Percentiles rank a stretch among this genome's conserved stretches.
These are phyloP conservation scores for Sussaba pulchella DNA, from an alignment of 2,888 invertebrate species.

Conservation along the genomic window DNA sequence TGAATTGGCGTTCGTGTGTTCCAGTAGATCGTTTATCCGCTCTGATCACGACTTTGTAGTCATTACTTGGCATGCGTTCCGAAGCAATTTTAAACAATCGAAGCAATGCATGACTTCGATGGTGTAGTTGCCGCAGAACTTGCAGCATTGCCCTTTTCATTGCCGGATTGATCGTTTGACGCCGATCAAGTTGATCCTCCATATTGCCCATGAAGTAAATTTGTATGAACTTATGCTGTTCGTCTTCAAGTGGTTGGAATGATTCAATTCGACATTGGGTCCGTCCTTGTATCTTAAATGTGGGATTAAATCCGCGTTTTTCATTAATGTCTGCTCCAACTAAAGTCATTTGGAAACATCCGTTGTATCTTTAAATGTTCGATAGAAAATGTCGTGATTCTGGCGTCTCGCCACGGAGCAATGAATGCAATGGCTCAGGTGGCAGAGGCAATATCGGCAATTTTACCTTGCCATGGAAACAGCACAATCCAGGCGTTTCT, in stretches of 20 bases:
- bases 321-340: conserved; percentile 47
- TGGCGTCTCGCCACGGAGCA: neutral
- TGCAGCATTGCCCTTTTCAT: conserved; percentile 42
- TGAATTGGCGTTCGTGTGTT: conserved; percentile 73
- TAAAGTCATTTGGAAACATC: conserved; percentile 70
- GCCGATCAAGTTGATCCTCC: conserved; percentile 61
- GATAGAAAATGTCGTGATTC: too few species aligned
- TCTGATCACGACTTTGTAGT: too few species aligned
- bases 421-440: conserved; percentile 43
- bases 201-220: conserved; percentile 74
- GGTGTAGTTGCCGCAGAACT: conserved; percentile 54
- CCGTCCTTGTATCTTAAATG: conserved; percentile 67
- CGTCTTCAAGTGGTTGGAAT: conserved; percentile 58
- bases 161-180: too few species aligned
- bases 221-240: conserved; percentile 57
- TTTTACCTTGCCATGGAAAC: conserved; percentile 54
- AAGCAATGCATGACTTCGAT: conserved; percentile 55
- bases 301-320: conserved; percentile 54
- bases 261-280: conserved; percentile 67
- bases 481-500: conserved; percentile 9
- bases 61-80: conserved; percentile 72
- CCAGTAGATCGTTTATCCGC: conserved; percentile 74
- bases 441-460: conserved; percentile 50
- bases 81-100: conserved; percentile 47
- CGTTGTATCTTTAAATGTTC: conserved; percentile 68